These are phyloP conservation scores for Eretmocerus hayati DNA, from an alignment of 2,888 invertebrate species.

Conservation along the genomic window DNA sequence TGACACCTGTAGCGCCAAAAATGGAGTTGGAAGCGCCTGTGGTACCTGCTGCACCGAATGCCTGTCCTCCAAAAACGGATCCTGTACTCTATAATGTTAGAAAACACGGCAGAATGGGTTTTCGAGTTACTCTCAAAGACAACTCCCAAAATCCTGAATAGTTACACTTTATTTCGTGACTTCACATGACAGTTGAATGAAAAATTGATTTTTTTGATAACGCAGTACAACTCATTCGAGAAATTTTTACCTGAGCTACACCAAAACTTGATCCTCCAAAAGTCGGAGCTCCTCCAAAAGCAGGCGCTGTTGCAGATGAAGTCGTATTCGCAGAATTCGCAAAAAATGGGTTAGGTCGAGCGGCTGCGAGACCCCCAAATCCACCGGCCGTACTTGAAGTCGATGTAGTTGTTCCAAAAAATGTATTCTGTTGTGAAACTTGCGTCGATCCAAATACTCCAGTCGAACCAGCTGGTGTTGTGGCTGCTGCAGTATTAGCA, in stretches of 20 bases:
- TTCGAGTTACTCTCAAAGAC: too few species aligned
- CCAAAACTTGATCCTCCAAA: conserved; percentile 35
- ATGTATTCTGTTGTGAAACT: conserved; percentile 27
- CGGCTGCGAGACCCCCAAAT: conserved; percentile 24
- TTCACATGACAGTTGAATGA: too few species aligned
- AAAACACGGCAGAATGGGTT: too few species aligned
- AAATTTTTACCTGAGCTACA: conserved; percentile 19
- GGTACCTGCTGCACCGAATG: too few species aligned
- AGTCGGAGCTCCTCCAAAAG: conserved; percentile 35
- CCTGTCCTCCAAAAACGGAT: too few species aligned
- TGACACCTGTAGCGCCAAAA: too few species aligned
- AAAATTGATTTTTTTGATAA: too few species aligned
- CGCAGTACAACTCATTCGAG: conserved; percentile 21
- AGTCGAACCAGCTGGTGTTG: conserved; percentile 32
- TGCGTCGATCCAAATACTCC: conserved; percentile 30
- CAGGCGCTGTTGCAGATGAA: conserved; percentile 21
- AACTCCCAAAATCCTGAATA: too few species aligned
- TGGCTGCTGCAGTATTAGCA: conserved; percentile 26
- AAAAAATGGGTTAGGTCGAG: conserved; percentile 24
- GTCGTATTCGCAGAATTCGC: conserved; percentile 11
- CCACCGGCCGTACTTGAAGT: conserved; percentile 23
- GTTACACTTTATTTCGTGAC: too few species aligned
- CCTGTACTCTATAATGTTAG: too few species aligned
- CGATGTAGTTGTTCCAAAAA: conserved; percentile 31
- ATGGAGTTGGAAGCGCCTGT: too few species aligned